Conservation (phyloP, 2,113 vertebrate genomes). For the Ciconia boyciana region DNA sequence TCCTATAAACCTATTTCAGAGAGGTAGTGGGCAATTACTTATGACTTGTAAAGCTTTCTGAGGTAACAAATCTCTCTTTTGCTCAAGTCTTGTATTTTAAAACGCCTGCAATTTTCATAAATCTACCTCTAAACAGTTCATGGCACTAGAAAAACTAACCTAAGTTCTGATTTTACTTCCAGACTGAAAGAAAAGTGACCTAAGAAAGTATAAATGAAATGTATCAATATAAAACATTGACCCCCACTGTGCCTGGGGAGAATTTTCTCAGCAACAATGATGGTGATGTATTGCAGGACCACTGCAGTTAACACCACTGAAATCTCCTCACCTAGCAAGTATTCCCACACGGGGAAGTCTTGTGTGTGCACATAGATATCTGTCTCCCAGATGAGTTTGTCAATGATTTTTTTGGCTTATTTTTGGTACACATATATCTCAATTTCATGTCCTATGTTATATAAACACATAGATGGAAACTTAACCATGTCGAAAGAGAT, state of each 20-base stretch:
- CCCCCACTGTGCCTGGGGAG: not conserved
- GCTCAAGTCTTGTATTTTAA: not conserved
- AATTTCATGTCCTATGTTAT: not conserved
- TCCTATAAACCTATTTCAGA: not conserved
- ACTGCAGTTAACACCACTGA: not conserved
- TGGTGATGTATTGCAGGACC: not conserved
- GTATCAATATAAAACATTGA: not conserved
- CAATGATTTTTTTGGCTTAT: not conserved
- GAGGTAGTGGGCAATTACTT: not conserved
- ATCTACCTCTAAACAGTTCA: not conserved
- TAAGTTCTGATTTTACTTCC: not conserved
- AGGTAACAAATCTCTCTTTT: not conserved
- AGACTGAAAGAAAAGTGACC: not conserved
- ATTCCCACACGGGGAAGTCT: not conserved
- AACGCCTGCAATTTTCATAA: not conserved
- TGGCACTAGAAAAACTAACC: not conserved
- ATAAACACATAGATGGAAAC: not conserved
- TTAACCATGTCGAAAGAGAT: not conserved
- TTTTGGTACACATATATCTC: not conserved
- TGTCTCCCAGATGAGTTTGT: not conserved
- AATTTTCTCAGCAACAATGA: not conserved
- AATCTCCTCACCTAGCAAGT: not conserved
- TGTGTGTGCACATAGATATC: too few species aligned
- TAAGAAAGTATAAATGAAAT: not conserved
- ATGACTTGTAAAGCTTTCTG: not conserved